phyloP scores from a whole-genome alignment of 2,113 vertebrate species.

The Phrynocephalus versicolor region DNA sequence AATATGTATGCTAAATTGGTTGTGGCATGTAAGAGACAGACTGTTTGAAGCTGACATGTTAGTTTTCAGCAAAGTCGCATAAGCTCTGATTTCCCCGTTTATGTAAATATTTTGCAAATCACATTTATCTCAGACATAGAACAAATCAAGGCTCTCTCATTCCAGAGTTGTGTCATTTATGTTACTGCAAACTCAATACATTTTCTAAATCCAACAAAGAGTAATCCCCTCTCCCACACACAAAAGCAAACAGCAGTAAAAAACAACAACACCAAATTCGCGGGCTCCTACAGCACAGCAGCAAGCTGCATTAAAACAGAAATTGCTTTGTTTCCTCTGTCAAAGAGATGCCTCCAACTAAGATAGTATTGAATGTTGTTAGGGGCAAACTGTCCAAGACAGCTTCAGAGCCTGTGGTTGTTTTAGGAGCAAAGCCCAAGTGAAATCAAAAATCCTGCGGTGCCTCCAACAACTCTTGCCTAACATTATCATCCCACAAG shows the following conservation, averaged over 20 bases:
- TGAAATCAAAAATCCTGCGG: background rate
- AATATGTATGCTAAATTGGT: background rate
- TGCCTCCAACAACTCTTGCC: background rate
- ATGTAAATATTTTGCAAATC: conserved; percentile 49
- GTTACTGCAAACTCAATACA: conserved; percentile 33
- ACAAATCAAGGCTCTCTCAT: conserved; percentile 28
- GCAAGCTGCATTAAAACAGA: conserved; percentile 5
- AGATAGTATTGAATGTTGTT: background rate
- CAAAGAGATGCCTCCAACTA: background rate
- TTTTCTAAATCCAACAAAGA: background rate
- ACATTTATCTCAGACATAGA: conserved; percentile 38
- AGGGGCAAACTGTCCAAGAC: background rate
- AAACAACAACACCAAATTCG: too few relatives aligned
- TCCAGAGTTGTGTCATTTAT: conserved; percentile 4
- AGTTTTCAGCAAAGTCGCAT: conserved; percentile 12
- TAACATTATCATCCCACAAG: too few relatives aligned
- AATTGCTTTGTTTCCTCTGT: background rate
- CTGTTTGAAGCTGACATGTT: conserved; percentile 41
- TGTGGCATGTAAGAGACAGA: conserved; percentile 37
- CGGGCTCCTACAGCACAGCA: background rate
- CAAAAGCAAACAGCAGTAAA: too few relatives aligned
- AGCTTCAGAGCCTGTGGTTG: background rate
- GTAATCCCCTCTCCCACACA: conserved; percentile 14
- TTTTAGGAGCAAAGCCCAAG: background rate
- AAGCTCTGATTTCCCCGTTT: conserved; percentile 25